Base-by-base conservation (phyloP, 2,888 invertebrate genomes). In the Spilosoma lubricipeda region DNA sequence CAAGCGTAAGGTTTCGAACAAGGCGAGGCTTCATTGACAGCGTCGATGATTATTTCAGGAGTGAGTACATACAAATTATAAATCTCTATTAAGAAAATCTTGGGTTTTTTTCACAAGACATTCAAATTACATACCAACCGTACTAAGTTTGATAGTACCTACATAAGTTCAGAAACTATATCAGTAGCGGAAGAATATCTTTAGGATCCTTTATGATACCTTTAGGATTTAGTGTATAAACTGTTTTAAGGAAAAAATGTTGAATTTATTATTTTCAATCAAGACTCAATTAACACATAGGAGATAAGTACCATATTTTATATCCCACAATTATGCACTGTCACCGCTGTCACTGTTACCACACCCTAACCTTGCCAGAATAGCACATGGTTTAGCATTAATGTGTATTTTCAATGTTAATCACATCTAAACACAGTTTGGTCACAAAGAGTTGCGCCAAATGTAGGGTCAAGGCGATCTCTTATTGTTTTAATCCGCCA, bases 341-440 rank as follows among this genome's bases (percentile, higher is more conserved):
- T 36, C 36, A 36, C 48, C 77, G 73, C 70, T 48, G 66, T 30
- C 73, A 84, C 78, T 77, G 72, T 73, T 77, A 77, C 82, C 75
- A 59, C 73, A n/a, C 71, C 18, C 11, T 56, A 86, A 79, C 91
- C 91, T 91, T 90, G 90, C 80, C 87, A 88, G 77, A 85, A 83
- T 88, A 89, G 30, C 79, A 80, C 80, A 78, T 76, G 77, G 77
- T 80, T 72, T 78, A 71, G 76, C 63, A 2, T 63, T 85, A 85
- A 77, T 82, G 70, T 78, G 79, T 82, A 81, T 83, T 85, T 86
- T 90, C 91, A 91, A 91, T 90, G 90, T 88, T 89, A 91, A 90
- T 90, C 87, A 85, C 85, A 83, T 77, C 45, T 67, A 84, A 87
- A 80, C 82, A 80, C 76, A 82, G 81, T 89, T 88, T 83, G 87